Conservation (phyloP, 2,888 invertebrate genomes). For the Rotaria macrura region DNA sequence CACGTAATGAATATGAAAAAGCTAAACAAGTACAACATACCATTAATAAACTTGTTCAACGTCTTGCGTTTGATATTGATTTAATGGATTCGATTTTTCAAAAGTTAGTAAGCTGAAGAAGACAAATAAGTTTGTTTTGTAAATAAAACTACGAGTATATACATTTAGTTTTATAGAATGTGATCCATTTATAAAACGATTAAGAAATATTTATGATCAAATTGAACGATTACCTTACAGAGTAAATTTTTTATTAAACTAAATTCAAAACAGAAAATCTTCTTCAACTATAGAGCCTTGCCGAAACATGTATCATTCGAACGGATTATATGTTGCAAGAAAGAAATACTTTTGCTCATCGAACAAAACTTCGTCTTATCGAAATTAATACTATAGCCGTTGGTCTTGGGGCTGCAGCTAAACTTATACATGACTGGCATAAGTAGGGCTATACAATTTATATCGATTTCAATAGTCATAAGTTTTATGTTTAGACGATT, state of each 20-base stretch:
- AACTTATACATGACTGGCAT: not conserved
- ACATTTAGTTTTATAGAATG: not conserved
- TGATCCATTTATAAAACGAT: not conserved
- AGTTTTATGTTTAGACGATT: not conserved
- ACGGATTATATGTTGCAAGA: constrained; percentile 17
- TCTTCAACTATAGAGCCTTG: not conserved
- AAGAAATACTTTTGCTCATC: not conserved
- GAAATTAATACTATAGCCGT: constrained; percentile 8
- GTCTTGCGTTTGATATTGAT: constrained; percentile 68
- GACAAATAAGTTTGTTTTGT: not conserved
- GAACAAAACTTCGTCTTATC: not conserved
- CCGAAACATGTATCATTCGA: not conserved
- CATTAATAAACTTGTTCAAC: constrained; percentile 71
- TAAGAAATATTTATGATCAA: not conserved
- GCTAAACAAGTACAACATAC: constrained; percentile 64
- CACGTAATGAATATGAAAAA: constrained; percentile 63
- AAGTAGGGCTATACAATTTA: not conserved
- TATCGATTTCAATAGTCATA: not conserved
- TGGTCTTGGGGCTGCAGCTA: not conserved
- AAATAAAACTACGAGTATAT: not conserved
- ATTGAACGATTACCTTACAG: not conserved
- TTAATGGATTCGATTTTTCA: constrained; percentile 64
- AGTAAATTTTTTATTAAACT: not conserved
- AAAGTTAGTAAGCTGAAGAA: constrained; percentile 47
- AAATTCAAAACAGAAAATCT: not conserved